Evolutionary conservation across 2,113 vertebrate genomes (phyloP), one percentile per base, ranked within the genome.

Genomic region (Myocastor coypus): DNA sequence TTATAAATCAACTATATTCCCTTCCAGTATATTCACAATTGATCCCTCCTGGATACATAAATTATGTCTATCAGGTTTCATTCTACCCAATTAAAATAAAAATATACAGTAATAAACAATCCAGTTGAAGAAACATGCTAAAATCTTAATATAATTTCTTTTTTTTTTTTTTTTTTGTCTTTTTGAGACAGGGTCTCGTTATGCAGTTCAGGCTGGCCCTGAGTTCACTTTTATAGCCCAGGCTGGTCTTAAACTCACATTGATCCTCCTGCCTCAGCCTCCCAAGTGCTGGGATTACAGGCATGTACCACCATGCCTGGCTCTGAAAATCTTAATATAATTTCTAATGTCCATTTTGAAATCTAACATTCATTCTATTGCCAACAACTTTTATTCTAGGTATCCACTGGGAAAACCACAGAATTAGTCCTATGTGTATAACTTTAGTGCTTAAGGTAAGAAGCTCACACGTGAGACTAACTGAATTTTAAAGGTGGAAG

Each of bases 101-200:
- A 97, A 87, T 42, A 75, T 2, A 57, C 0, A 57, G 19, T 40
- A 63, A 78, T 61, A 83, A 87, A 40, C 22, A 92, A 19, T 78
- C 13, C 2, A 69, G 20, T 32, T 92, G 66, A 59, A 90, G 32
- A 97, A 95, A 66, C 59, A n/a, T 89, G 50, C 28, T 81, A 59
- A 94, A 84, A 94, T 90, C 81, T 83, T 87, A 87, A 89, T 57
- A 30, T 37, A 95, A 96, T 71, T 89, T 71, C 83, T 61, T 46
- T 46, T 46, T 46, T 46, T 8, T 46, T 46, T 46, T 46, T 46
- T 46, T 46, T 46, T 46, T 46, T 46, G 46, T 46, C 46, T 46
- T 46, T 46, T 46, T 46, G 46, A 46, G 46, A 46, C 46, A 46
- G 46, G 46, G 5, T 46, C 46, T 46, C 46, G 5, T 8, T 46